phyloP scores from a whole-genome alignment of 2,888 invertebrate species.

The Boloria euphrosyne region DNA sequence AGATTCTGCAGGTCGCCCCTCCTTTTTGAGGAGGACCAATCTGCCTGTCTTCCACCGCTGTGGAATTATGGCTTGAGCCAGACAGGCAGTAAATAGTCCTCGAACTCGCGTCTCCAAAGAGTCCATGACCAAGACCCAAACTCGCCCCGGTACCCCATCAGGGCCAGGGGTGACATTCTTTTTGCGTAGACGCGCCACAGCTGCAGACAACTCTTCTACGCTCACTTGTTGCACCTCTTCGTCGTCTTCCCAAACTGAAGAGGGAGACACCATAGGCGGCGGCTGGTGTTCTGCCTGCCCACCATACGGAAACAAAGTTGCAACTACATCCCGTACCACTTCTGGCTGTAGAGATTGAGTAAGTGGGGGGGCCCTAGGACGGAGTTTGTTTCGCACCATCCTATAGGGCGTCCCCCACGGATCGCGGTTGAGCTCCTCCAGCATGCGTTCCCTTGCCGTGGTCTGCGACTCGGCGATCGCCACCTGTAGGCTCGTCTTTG shows the following conservation, averaged over 20 bases:
- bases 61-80: conserved; percentile 1
- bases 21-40: background rate
- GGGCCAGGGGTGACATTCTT: too few species aligned
- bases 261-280: too few species aligned
- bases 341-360: conserved; percentile 4
- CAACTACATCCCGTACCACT: background rate
- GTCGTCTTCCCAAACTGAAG: too few species aligned
- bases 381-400: conserved; percentile 28
- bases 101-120: background rate
- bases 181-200: background rate
- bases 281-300: background rate
- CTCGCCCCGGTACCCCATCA: background rate
- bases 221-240: background rate
- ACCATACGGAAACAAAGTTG: conserved; percentile 7
- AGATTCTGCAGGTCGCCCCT: background rate
- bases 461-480: too few species aligned
- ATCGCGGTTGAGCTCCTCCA: too few species aligned
- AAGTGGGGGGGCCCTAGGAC: conserved; percentile 3
- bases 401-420: background rate
- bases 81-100: background rate
- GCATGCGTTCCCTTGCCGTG: background rate
- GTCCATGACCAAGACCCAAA: too few species aligned
- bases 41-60: background rate
- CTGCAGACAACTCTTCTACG: too few species aligned
- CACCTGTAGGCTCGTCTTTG: too few species aligned